Evolutionary conservation across 2,113 vertebrate genomes (phyloP).

Genomic region (Halichoerus grypus): DNA sequence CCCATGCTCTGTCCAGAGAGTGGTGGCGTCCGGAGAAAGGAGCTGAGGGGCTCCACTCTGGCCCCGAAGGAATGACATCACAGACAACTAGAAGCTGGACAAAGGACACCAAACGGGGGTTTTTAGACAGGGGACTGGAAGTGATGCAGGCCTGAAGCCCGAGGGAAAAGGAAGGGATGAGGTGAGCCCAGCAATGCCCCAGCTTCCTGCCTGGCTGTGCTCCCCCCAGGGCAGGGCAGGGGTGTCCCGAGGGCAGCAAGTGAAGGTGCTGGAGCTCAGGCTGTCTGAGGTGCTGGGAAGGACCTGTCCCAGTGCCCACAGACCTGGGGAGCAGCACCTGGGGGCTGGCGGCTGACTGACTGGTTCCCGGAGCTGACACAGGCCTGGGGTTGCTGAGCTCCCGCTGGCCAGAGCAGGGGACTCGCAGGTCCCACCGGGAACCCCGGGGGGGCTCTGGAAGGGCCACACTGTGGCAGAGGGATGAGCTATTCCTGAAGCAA

Average conservation of each 20-base stretch:
- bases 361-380: too few relatives aligned
- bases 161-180: background rate
- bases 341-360: background rate
- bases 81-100: background rate
- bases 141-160: background rate
- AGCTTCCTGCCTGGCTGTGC: background rate
- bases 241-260: background rate
- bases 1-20: too few relatives aligned
- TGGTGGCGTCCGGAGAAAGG: too few relatives aligned
- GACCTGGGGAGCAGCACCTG: fast-evolving
- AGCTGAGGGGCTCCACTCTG: background rate
- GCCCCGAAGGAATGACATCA: background rate
- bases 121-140: background rate
- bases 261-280: fast-evolving
- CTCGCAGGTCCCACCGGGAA: background rate
- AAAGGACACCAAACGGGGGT: background rate
- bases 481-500: background rate
- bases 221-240: background rate
- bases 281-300: background rate
- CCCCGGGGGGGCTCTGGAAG: background rate
- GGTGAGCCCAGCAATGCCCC: background rate
- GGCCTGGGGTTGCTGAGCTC: background rate
- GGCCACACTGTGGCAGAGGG: background rate
- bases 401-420: background rate
- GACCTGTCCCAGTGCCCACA: fast-evolving